phyloP scores from a whole-genome alignment of 23 tunicate species.

The Styela clava region DNA sequence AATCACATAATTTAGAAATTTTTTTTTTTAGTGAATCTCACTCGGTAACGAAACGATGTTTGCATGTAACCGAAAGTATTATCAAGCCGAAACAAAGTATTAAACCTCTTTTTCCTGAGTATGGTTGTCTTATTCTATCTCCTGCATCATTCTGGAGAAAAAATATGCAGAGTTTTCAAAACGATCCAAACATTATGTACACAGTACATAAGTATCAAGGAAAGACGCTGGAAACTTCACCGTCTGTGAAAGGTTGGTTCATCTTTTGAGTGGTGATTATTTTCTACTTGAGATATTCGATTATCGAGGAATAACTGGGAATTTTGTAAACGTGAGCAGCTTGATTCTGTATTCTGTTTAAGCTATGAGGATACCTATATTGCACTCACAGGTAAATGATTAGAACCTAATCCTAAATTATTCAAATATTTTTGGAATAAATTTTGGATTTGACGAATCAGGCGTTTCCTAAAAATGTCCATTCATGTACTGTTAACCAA shows the following conservation, averaged over 20 bases:
- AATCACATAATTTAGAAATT: too few relatives aligned
- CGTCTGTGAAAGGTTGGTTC: constrained; percentile 53
- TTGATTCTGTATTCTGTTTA: too few relatives aligned
- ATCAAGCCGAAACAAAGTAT: constrained; percentile 42
- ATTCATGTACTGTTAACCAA: too few relatives aligned
- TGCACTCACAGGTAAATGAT: too few relatives aligned
- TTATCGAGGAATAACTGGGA: neutral
- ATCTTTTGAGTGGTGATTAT: neutral
- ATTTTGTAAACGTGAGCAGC: neutral
- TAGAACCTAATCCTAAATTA: too few relatives aligned
- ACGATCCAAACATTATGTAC: constrained; percentile 46
- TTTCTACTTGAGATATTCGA: neutral
- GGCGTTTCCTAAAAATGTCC: too few relatives aligned
- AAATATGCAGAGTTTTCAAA: constrained; percentile 8
- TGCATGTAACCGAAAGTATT: constrained; percentile 39
- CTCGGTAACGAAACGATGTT: constrained; percentile 45
- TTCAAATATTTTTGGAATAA: too few relatives aligned
- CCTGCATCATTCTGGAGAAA: constrained; percentile 82
- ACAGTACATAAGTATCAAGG: constrained; percentile 65
- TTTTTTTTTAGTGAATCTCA: constrained; percentile 1
- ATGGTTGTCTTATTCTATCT: constrained; percentile 69
- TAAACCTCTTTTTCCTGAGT: constrained; percentile 68
- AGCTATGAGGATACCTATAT: too few relatives aligned
- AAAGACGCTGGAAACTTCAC: constrained; percentile 54
- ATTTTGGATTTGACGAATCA: too few relatives aligned